Percentiles rank a stretch among this genome's conserved stretches.
These are phyloP conservation scores for Mus spretus DNA, from an alignment of 2,797 vertebrate species.

Conservation along the genomic window DNA sequence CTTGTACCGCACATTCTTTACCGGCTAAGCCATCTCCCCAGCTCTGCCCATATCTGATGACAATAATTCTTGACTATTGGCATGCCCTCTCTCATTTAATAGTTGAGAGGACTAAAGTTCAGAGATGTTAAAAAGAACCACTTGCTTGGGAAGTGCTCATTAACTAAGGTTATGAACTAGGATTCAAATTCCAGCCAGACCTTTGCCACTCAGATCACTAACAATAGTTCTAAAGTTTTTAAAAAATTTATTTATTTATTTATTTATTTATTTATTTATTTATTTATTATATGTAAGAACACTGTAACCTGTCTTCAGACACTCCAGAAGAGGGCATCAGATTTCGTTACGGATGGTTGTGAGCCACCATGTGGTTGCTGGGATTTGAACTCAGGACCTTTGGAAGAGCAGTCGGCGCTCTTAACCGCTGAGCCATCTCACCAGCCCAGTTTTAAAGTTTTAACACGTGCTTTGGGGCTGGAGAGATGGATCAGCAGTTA, in stretches of 20 bases:
- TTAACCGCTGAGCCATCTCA: too few relatives aligned
- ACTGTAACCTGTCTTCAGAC: too few relatives aligned
- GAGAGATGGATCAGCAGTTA: neutral
- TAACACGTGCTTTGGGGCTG: neutral
- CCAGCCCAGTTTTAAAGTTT: neutral
- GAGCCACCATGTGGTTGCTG: too few relatives aligned
- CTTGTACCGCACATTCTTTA: too few relatives aligned
- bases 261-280: too few relatives aligned
- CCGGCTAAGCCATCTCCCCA: neutral
- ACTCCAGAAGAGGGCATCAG: too few relatives aligned
- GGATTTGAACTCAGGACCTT: too few relatives aligned
- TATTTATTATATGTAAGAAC: too few relatives aligned
- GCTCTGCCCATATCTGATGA: neutral
- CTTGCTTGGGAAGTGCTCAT: neutral
- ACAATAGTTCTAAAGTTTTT: neutral
- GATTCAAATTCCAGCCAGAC: neutral
- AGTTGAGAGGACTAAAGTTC: neutral
- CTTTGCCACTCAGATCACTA: neutral
- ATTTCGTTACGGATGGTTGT: too few relatives aligned
- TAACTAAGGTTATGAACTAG: neutral
- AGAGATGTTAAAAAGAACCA: neutral
- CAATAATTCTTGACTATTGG: neutral
- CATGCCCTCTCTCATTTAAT: neutral
- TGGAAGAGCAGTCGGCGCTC: too few relatives aligned
- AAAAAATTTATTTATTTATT: too few relatives aligned